A percentile compares a stretch with the other conserved stretches of the same genome.
phyloP scores from a whole-genome alignment of 2,888 invertebrate genomes.

The Itoplectis maculator region DNA sequence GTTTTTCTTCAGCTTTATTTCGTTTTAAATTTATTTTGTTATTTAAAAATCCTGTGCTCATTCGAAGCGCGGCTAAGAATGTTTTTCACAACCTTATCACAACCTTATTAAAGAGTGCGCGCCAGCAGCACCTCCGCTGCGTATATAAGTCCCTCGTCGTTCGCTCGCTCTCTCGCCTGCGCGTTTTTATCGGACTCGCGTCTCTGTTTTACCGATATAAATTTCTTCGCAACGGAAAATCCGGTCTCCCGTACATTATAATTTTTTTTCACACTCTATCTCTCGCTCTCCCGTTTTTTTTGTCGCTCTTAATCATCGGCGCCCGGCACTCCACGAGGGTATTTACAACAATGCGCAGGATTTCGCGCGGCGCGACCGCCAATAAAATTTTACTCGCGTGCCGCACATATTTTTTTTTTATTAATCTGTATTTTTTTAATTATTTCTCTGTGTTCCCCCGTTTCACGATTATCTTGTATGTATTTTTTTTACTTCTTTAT shows the following conservation, averaged over 20 bases:
- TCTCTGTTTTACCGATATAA: constrained; percentile 1
- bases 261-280: not conserved
- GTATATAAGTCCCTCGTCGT: constrained; percentile 40
- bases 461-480: constrained; percentile 50
- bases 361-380: not conserved
- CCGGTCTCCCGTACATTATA: not conserved
- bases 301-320: constrained; percentile 12
- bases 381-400: constrained; percentile 31
- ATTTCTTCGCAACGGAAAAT: constrained; percentile 2
- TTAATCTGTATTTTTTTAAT: too few species aligned
- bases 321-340: constrained; percentile 27
- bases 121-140: constrained; percentile 66
- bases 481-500: constrained; percentile 48
- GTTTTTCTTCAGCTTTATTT: not conserved
- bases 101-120: constrained; percentile 84
- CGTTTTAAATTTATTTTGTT: constrained; percentile 36
- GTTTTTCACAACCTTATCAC: constrained; percentile 84
- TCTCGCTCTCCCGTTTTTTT: constrained; percentile 18
- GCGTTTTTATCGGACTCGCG: not conserved
- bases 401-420: constrained; percentile 35
- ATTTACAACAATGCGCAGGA: constrained; percentile 37
- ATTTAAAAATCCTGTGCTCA: constrained; percentile 79
- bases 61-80: constrained; percentile 82
- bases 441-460: constrained; percentile 31
- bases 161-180: not conserved